Conservation (phyloP, 2,113 vertebrate species). For the Drymodes brunneopygia region DNA sequence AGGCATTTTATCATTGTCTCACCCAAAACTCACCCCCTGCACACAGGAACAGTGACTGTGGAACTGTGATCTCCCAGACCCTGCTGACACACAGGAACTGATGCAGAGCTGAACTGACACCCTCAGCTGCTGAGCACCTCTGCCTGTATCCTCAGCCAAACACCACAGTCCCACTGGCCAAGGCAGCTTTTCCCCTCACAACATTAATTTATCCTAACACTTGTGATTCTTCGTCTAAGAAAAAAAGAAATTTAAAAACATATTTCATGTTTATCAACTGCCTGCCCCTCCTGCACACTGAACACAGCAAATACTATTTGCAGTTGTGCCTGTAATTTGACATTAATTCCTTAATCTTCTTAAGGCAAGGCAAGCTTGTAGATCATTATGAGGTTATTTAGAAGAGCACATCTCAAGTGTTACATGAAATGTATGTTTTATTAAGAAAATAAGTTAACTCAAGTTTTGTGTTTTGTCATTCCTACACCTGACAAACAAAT, state of each 20-base stretch:
- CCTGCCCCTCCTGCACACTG: not conserved
- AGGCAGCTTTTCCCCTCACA: not conserved
- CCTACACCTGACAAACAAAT: slow-evolving; percentile 3
- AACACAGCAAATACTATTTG: not conserved
- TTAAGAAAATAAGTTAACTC: not conserved
- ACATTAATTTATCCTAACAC: accelerated
- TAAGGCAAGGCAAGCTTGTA: slow-evolving; percentile 32
- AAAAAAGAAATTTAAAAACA: not conserved
- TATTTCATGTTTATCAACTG: not conserved
- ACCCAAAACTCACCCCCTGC: not conserved
- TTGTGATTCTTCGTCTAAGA: not conserved
- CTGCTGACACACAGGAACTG: not conserved
- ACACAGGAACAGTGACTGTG: not conserved
- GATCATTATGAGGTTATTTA: slow-evolving; percentile 28
- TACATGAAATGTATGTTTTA: not conserved
- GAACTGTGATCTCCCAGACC: not conserved
- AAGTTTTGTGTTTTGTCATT: not conserved
- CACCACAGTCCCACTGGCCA: not conserved
- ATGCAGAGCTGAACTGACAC: not conserved
- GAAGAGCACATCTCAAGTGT: not conserved
- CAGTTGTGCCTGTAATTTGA: slow-evolving; percentile 48
- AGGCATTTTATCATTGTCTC: not conserved
- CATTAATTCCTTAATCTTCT: slow-evolving; percentile 60
- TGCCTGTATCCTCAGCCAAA: not conserved
- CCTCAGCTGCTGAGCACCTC: not conserved